Evolutionary conservation across 2,888 invertebrate species (phyloP), one percentile per base, ranked within the genome.

Genomic region (Limnephilus lunatus): DNA sequence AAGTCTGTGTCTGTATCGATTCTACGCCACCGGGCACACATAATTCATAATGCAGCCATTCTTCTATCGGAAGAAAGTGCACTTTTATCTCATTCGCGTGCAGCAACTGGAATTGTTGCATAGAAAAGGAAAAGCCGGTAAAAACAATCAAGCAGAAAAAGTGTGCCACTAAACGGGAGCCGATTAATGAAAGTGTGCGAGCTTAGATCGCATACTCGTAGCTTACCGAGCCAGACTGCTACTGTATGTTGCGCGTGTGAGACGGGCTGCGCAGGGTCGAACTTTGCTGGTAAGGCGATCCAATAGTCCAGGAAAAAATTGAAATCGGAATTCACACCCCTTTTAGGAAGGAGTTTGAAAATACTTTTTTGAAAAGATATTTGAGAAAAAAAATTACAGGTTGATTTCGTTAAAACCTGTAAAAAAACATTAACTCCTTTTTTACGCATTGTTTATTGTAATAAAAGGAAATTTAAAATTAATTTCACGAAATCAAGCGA

Each of bases 41-140:
- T 32, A 32, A 14, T 15, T 82, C 82, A 83, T 35, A 30, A 35
- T 25, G 83, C 32, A 35, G 32, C 82, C 82, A 32, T 82, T 35
- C 32, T 83, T 83, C 83, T n/a, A 25, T 83, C 83, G 30, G 86
- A 86, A 86, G 86, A 86, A 86, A 86, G 86, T 86, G 44, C 86
- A 86, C 48, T 86, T 68, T 86, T 44, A 85, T 86, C n/a, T n/a
- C 11, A 5, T 44, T 86, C 86, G 86, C 86, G 86, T 86, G 86
- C 86, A 39, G 44, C 86, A 44, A 25, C 19, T 39, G 83, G 48
- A 35, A 86, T 86, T 30, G 44, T 15, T 25, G 39, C 39, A 35
- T 86, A 48, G 86, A 86, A 86, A 86, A 39, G 86, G 86, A 86
- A 86, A 86, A 86, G 48, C 39, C 86, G 86, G 86, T 35, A 86